These are phyloP conservation scores for Parus major DNA, from an alignment of 2,113 vertebrate species.

Conservation along the genomic window DNA sequence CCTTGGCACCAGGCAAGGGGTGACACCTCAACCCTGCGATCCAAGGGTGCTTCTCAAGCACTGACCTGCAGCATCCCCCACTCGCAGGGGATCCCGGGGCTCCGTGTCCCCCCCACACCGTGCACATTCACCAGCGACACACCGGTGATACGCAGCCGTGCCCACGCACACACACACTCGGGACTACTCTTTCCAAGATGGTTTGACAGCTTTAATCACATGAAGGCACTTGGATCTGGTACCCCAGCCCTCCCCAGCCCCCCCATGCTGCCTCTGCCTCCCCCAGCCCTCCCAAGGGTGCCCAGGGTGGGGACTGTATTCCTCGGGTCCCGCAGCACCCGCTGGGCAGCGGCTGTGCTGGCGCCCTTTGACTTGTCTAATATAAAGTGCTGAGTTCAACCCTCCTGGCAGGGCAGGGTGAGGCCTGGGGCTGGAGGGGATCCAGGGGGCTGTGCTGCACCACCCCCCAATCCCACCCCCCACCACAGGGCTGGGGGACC, in stretches of 20 bases:
- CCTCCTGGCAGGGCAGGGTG: background rate
- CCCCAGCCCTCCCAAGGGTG: background rate
- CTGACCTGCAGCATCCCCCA: background rate
- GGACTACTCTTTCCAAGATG: slow-evolving; percentile 17
- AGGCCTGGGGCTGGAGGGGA: background rate
- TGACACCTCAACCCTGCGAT: no score
- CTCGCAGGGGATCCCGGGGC: rapidly evolving
- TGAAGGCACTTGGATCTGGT: slow-evolving; percentile 75
- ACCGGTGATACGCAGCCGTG: rapidly evolving
- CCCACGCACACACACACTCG: background rate
- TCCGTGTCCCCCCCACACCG: rapidly evolving
- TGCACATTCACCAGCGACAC: rapidly evolving
- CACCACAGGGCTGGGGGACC: background rate
- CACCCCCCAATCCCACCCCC: background rate
- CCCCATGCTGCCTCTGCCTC: background rate
- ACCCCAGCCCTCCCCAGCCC: background rate
- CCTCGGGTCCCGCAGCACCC: background rate
- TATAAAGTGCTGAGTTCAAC: slow-evolving; percentile 45
- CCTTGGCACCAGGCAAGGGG: background rate
- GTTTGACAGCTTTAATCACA: slow-evolving; percentile 59
- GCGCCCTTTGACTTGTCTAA: slow-evolving; percentile 9
- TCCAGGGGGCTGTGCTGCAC: background rate
- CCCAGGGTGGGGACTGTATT: background rate
- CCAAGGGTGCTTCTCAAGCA: background rate
- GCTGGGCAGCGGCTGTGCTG: background rate